Percentiles rank a stretch among this genome's conserved stretches.
Evolutionary conservation across 2,113 vertebrate species (phyloP).

Genomic region (Micronycteris hirsuta): DNA sequence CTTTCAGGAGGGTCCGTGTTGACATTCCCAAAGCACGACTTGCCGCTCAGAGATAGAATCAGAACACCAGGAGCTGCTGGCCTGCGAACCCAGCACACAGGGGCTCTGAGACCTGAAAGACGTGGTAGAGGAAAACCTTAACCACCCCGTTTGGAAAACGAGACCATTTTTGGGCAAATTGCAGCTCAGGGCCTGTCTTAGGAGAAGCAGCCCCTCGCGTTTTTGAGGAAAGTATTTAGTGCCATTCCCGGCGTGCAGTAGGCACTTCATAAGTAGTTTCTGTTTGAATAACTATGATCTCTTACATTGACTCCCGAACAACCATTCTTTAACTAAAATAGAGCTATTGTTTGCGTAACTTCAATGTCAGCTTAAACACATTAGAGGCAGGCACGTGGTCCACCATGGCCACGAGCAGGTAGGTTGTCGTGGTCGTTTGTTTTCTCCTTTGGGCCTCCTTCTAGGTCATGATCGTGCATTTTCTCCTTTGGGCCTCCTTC

Average conservation of each 20-base stretch:
- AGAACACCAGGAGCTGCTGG: not conserved
- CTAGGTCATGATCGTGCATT: rapidly evolving
- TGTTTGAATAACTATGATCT: not conserved
- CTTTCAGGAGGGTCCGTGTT: not conserved
- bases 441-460: not conserved
- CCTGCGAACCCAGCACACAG: not conserved
- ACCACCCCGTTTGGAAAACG: not conserved
- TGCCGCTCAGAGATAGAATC: not conserved
- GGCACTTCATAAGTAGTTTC: not conserved
- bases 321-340: not conserved
- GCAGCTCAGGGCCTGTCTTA: not conserved
- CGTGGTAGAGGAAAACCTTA: rapidly evolving
- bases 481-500: not conserved
- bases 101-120: not conserved
- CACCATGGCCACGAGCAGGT: rapidly evolving
- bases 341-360: not conserved
- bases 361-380: not conserved
- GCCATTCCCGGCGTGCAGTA: no score
- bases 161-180: not conserved
- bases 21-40: not conserved
- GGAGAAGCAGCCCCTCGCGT: not conserved
- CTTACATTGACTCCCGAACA: not conserved
- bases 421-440: rapidly evolving
- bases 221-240: not conserved
- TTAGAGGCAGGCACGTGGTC: not conserved